These are phyloP conservation scores for Spilarctia lutea DNA, from an alignment of 2,888 invertebrate genomes.

Conservation along the genomic window DNA sequence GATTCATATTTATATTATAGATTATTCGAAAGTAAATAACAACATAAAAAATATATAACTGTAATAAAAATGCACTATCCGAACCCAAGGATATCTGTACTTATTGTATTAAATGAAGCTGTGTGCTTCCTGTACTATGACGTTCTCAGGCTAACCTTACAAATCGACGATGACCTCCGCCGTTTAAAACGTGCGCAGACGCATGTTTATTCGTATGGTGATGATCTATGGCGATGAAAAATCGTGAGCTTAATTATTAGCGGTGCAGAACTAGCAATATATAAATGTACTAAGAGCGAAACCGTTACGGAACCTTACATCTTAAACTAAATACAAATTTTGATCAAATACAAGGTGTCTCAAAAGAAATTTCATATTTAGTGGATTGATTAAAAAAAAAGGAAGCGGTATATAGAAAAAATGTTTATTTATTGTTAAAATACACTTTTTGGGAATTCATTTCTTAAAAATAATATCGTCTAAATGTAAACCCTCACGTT, in stretches of 20 bases:
- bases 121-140: constrained; percentile 40
- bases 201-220: constrained; percentile 11
- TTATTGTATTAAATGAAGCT: constrained; percentile 30
- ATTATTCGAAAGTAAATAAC: background rate
- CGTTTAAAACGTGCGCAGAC: constrained; percentile 25
- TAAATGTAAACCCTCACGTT: too few species aligned
- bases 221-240: constrained; percentile 1
- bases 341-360: too few species aligned
- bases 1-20: too few species aligned
- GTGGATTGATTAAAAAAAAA: too few species aligned
- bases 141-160: constrained; percentile 44
- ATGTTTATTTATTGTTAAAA: too few species aligned
- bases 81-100: constrained; percentile 27
- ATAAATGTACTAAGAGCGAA: too few species aligned
- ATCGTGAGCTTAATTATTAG: background rate
- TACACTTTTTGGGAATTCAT: too few species aligned
- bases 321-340: too few species aligned
- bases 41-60: background rate
- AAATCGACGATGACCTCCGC: constrained; percentile 46
- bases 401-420: too few species aligned
- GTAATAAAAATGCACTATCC: constrained; percentile 7
- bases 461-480: too few species aligned
- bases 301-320: too few species aligned
- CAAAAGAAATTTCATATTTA: too few species aligned
- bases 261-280: background rate